Base-by-base conservation (phyloP, 2,888 invertebrate species). In the Carcina quercana region DNA sequence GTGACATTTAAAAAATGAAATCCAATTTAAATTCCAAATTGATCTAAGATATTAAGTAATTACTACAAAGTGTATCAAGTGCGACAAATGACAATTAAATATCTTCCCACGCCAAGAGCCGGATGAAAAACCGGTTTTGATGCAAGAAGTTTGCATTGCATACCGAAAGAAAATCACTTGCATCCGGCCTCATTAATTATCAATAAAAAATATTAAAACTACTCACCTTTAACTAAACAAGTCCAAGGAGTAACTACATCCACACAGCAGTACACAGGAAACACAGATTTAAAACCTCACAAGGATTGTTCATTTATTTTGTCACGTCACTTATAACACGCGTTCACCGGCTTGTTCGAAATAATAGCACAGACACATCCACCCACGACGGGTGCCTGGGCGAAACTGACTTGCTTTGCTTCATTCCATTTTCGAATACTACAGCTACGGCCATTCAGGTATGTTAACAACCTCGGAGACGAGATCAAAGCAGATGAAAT, bases 391-490 rank as follows among this genome's bases (percentile, higher is more conserved):
- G 40, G 44, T 48, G 49, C 52, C 47, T 37, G 47, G 53, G 53
- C 67, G 47, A 61, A 45, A 75, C 79, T 74, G 68, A 56, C 56
- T 59, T 5, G 8, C 31, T 15, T 25, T 17, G 17, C 17, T 30
- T 19, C 10, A 53, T 46, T 59, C 63, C 69, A 76, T 70, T 76
- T 70, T 74, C 66, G 66, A 68, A 71, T 76, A 74, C 73, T 78
- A 80, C 79, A 61, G 60, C 25, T 28, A 61, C 75, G 72, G 63
- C 66, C 82, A 82, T 82, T 82, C 82, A 80, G 75, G 70, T 80
- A 79, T 69, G 70, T 65, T 65, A 74, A 72, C 72, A 73, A 75
- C 68, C 72, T 71, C 71, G 47, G 50, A 59, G 52, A 48, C 55
- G 46, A 44, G 38, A 54, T 28, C 25, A 41, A 33, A 40, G 11